A percentile compares a stretch with the other conserved stretches of the same genome.
phyloP scores from a whole-genome alignment of 2,888 invertebrate species.

The Eumerus sabulonum region DNA sequence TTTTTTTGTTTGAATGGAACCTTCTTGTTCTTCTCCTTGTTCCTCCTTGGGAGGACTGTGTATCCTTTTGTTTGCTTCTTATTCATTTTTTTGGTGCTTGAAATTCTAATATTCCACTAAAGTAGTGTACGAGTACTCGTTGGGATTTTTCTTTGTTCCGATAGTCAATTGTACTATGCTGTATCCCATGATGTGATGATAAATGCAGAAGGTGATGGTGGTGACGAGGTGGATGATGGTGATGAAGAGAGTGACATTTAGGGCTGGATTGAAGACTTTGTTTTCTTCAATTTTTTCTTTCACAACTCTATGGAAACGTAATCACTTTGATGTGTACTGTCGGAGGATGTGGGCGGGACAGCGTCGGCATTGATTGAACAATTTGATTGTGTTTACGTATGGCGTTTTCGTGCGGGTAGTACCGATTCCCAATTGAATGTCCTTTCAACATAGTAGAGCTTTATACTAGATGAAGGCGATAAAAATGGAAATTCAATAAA shows the following conservation, averaged over 20 bases:
- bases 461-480: too few relatives aligned
- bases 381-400: slow-evolving; percentile 3
- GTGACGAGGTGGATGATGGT: slow-evolving; percentile 41
- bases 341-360: background rate
- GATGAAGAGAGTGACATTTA: slow-evolving; percentile 1
- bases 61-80: background rate
- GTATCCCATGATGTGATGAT: slow-evolving; percentile 41
- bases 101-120: slow-evolving; percentile 39
- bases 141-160: slow-evolving; percentile 17
- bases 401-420: background rate
- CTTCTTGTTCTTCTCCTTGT: too few relatives aligned
- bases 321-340: slow-evolving; percentile 41
- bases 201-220: slow-evolving; percentile 12
- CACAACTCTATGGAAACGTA: slow-evolving; percentile 24
- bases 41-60: too few relatives aligned
- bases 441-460: background rate
- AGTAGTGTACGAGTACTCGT: slow-evolving; percentile 34
- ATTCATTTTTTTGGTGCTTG: slow-evolving; percentile 23
- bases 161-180: slow-evolving; percentile 42
- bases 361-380: slow-evolving; percentile 5
- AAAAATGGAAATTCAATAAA: too few relatives aligned
- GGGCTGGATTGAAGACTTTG: too few relatives aligned
- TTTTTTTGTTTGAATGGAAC: too few relatives aligned
- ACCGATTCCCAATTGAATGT: background rate
- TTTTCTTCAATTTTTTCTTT: background rate